Base-by-base conservation (phyloP, 2,888 invertebrate species). In the Tetragonula carbonaria region DNA sequence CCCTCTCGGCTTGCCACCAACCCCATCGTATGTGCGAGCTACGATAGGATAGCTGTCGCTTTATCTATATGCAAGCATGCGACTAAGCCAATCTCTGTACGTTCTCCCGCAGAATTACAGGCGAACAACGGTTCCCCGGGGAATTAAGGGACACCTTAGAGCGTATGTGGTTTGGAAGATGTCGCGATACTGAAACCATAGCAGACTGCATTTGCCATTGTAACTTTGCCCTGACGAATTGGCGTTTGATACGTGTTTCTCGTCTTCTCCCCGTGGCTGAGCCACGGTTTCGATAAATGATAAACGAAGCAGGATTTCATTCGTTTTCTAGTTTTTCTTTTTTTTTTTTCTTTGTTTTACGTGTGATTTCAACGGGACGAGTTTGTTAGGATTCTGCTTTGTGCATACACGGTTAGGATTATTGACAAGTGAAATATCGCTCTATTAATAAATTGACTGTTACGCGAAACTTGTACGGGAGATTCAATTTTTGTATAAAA, bases 61-160 rank as follows among this genome's bases (percentile, higher is more conserved):
- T 89, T 87, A 89, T 84, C 89, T 85, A 87, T 90, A 89, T 86
- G 91, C 88, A 86, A 86, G 88, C 90, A 91, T 89, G 88, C 88
- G 87, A 88, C 88, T 90, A 90, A 88, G 86, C 91, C 92, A 92
- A 92, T 91, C 90, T 91, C 89, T 86, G 88, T 84, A 87, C 82
- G 87, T 85, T 83, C 89, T 79, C 82, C 79, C 82, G 82, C 87
- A 86, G 89, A 92, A 91, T 92, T 91, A 92, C 91, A 90, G 88
- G 81, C 85, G 84, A 88, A 90, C 91, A 90, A 90, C 90, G 89
- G 87, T 85, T 80, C 87, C 82, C 82, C 80, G 23, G 88, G 84
- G 88, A 87, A 89, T 88, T 88, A 87, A 89, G 88, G 86, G 88
- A 89, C 86, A 89, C 86, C 84, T 89, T 89, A 86, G 88, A 82